Base-by-base conservation (phyloP, 1,140 invertebrate genomes). In the Monomorium pharaonis region DNA sequence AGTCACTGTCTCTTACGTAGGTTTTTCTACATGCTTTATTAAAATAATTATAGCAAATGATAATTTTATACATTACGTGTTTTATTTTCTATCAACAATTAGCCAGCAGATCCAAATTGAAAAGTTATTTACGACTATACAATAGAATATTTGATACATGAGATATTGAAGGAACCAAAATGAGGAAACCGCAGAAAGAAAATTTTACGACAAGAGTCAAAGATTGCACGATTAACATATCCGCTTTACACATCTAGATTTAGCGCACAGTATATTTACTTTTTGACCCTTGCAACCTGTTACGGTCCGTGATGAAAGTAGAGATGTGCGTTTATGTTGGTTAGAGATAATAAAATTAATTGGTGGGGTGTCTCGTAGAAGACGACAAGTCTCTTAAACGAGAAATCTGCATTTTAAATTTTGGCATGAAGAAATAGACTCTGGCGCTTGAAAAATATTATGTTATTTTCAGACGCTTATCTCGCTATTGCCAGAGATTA, bases 291-390 rank as follows among this genome's bases (percentile, higher is more conserved):
- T 74, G 30, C n/a, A 47, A 70, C 21, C 16, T 30, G 10, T 30
- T 72, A 72, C 24, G 12, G 7, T 72, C 67, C 16, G 3, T 49
- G 16, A 70, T 18, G 24, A 21, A 14, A 27, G 9, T 21, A 63
- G 21, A 78, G 47, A 77, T 30, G 84, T 63, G 62, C 54, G 74
- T 47, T 49, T 58, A 60, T 27, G 21, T 2, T 33, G 24, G 51
- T 1, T 12, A 54, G 33, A 37, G 84, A 89, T 92, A 93, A 94
- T 94, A 89, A 94, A 94, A 93, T 94, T 94, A 94, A 93, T 94
- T 93, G 91, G 89, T 84, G 86, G 84, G 75, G 88, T 88, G 92
- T 67, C 42, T 92, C 86, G 65, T 77, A 90, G 86, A 44, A 51
- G 54, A n/a, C 65, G 14, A 27, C 4, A 24, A 62, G 77, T 78